Evolutionary conservation across 2,113 vertebrate genomes (phyloP), one percentile per base, ranked within the genome.

Genomic region (Ginglymostoma cirratum): DNA sequence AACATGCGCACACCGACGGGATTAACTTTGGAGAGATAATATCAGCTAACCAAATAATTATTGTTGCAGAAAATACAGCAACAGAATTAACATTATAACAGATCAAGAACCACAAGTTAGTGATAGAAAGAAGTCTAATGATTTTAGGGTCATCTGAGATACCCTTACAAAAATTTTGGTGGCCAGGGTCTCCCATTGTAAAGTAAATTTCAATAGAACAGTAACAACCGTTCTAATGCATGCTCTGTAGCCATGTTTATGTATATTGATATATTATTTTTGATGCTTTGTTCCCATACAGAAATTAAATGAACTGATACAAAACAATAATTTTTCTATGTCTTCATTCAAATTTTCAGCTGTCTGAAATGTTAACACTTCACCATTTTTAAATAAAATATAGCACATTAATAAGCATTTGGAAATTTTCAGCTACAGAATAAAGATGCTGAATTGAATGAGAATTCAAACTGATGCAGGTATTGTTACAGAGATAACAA

Each of bases 401-500:
- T 67, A 76, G 94, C 94, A 72, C 69, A 72, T 90, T 48, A 95
- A 72, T 69, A 95, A 52, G 27, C 24, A 72, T 95, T 95, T 72
- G 72, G 38, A 95, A 95, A 95, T 95, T 95, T 76, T 95, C 94
- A 52, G 45, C 93, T 42, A 30, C 66, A 70, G 21, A 67, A 42
- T 94, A 42, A 95, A 95, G 94, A 76, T 30, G 94, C 69, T 95
- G 30, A 70, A 52, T 95, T 76, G 27, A 95, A 95, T 95, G 65
- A 94, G 67, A 70, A 95, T 70, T 24, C 45, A 95, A 95, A 95
- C 94, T 72, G 94, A 95, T 95, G 69, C 67, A 95, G 76, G 67
- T 95, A 95, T 95, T 95, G 94, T 95, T 95, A 24, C 48, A 95
- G n/a, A n/a, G n/a, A n/a, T n/a, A n/a, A n/a, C n/a, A n/a, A n/a